Evolutionary conservation across 1,140 invertebrate genomes (phyloP).

Genomic region (Diachasma alloeum): DNA sequence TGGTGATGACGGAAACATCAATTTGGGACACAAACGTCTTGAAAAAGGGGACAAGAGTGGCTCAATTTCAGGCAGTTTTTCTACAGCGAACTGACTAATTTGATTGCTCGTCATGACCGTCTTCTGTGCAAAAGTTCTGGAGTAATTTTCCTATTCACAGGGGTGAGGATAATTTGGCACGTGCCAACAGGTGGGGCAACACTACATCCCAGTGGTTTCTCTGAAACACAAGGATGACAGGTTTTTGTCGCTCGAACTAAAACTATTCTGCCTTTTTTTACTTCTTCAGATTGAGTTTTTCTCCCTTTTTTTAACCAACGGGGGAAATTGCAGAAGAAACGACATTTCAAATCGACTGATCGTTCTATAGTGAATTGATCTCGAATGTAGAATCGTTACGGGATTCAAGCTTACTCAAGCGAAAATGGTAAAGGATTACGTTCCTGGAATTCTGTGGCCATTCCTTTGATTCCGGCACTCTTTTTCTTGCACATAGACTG

Average conservation of each 20-base stretch:
- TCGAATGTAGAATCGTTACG: conserved; percentile 14
- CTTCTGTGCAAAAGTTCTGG: not conserved
- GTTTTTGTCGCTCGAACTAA: not conserved
- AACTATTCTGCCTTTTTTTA: not conserved
- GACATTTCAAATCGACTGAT: conserved; percentile 17
- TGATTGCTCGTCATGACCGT: not conserved
- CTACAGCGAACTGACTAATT: conserved; percentile 8
- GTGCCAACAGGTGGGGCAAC: conserved; percentile 26
- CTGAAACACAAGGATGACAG: not conserved
- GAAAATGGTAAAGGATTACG: conserved; percentile 14
- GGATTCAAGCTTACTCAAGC: conserved; percentile 3
- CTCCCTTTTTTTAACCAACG: not conserved
- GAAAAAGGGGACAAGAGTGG: no score
- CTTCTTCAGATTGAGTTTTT: not conserved
- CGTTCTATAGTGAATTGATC: conserved; percentile 4
- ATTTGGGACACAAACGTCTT: no score
- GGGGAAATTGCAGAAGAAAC: conserved; percentile 4
- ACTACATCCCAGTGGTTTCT: not conserved
- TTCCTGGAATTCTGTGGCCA: conserved; percentile 10
- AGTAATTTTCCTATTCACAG: not conserved
- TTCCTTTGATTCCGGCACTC: conserved; percentile 14
- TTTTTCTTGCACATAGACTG: conserved; percentile 3
- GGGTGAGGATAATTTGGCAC: conserved; percentile 12
- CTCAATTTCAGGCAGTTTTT: no score
- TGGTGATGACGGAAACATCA: no score